A percentile compares a stretch with the other conserved stretches of the same genome.
These are phyloP conservation scores for Ormyrus pomaceus DNA, from an alignment of 2,888 invertebrate genomes.

Conservation along the genomic window DNA sequence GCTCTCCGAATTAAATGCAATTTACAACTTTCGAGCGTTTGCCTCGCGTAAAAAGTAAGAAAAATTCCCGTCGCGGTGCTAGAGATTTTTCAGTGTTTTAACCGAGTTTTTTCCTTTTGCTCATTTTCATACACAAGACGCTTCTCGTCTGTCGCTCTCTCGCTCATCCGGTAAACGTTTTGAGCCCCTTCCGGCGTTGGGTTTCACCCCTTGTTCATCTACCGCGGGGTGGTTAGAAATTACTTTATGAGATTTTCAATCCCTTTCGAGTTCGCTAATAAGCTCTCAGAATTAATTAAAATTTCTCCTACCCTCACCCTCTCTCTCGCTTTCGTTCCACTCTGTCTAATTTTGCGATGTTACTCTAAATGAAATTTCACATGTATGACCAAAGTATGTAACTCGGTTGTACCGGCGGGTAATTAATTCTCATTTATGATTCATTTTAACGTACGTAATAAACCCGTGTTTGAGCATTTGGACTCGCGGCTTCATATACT, in stretches of 20 bases:
- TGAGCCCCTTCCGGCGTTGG: conserved; percentile 38
- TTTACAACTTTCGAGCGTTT: no score
- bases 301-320: conserved; percentile 57
- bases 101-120: conserved; percentile 1
- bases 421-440: conserved; percentile 57
- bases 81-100: conserved; percentile 21
- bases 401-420: conserved; percentile 53
- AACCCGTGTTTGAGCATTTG: conserved; percentile 41
- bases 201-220: conserved; percentile 49
- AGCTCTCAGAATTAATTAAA: conserved; percentile 68
- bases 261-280: conserved; percentile 63
- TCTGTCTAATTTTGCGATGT: conserved; percentile 55
- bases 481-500: conserved; percentile 24
- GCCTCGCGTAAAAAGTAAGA: neutral
- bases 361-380: conserved; percentile 58
- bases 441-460: conserved; percentile 54
- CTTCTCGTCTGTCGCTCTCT: conserved; percentile 58
- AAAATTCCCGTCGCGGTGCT: neutral
- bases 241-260: conserved; percentile 60
- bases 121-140: conserved; percentile 53
- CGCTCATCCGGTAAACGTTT: conserved; percentile 46
- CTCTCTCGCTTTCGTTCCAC: conserved; percentile 31
- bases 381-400: conserved; percentile 55
- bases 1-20: no score
- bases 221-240: conserved; percentile 54